These are phyloP conservation scores for Teleogryllus oceanicus DNA, from an alignment of 2,888 invertebrate species.

Conservation along the genomic window DNA sequence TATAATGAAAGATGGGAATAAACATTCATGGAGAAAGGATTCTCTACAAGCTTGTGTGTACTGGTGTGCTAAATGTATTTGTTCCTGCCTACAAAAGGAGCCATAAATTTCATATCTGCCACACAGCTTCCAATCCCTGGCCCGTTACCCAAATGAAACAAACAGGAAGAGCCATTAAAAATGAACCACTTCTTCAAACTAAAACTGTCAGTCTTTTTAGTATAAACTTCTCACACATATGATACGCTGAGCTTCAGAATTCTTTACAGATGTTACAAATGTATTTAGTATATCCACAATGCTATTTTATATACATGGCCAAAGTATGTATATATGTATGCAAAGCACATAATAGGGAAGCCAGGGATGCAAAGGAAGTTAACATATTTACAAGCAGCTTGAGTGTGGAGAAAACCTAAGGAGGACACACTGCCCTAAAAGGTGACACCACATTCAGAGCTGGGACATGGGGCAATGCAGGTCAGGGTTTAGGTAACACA, in stretches of 20 bases:
- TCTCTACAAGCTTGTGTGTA: constrained; percentile 6
- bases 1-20: background rate
- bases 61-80: background rate
- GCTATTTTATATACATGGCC: no score
- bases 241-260: background rate
- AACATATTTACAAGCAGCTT: background rate
- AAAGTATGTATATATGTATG: background rate
- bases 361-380: background rate
- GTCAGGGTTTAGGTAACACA: background rate
- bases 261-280: background rate
- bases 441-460: background rate
- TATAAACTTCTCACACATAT: background rate
- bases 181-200: background rate
- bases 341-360: background rate
- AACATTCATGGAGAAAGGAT: background rate
- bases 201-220: constrained; percentile 4
- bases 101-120: background rate
- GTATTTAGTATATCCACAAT: no score
- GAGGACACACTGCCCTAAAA: background rate
- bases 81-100: background rate
- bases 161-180: background rate
- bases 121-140: background rate
- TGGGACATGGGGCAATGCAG: background rate
- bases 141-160: background rate
- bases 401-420: no score